Evolutionary conservation across 2,888 invertebrate genomes (phyloP).

Genomic region (Netelia melanura): DNA sequence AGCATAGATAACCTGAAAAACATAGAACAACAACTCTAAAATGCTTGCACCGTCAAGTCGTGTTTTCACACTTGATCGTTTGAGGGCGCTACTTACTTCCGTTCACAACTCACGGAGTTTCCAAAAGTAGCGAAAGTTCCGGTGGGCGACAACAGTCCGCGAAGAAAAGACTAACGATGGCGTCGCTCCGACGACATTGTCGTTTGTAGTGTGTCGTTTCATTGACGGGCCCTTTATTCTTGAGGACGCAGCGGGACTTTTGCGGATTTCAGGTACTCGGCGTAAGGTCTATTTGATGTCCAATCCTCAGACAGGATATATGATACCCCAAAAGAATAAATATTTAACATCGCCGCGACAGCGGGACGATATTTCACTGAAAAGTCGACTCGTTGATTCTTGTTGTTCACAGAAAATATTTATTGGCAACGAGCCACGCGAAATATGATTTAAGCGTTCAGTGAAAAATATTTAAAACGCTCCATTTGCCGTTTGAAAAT

Average conservation of each 20-base stretch:
- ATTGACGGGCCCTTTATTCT: conserved; percentile 75
- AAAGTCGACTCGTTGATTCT: too few relatives aligned
- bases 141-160: conserved; percentile 62
- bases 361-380: conserved; percentile 15
- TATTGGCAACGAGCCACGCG: not conserved
- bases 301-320: conserved; percentile 58
- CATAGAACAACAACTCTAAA: not conserved
- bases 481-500: not conserved
- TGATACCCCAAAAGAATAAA: conserved; percentile 10
- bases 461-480: not conserved
- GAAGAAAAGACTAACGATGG: conserved; percentile 60
- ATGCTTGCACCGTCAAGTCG: conserved; percentile 11
- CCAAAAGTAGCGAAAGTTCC: conserved; percentile 59
- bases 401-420: not conserved
- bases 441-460: conserved; percentile 18
- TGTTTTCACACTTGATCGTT: not conserved
- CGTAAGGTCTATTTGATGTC: conserved; percentile 66
- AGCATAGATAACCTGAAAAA: conserved; percentile 10
- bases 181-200: conserved; percentile 71
- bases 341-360: conserved; percentile 27
- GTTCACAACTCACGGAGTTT: conserved; percentile 34
- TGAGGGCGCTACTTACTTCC: conserved; percentile 1
- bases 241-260: conserved; percentile 72
- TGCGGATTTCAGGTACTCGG: conserved; percentile 71
- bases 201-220: conserved; percentile 72